Percentiles rank a stretch among this genome's conserved stretches.
phyloP scores from a whole-genome alignment of 2,113 vertebrate genomes.

The Scalopus aquaticus region DNA sequence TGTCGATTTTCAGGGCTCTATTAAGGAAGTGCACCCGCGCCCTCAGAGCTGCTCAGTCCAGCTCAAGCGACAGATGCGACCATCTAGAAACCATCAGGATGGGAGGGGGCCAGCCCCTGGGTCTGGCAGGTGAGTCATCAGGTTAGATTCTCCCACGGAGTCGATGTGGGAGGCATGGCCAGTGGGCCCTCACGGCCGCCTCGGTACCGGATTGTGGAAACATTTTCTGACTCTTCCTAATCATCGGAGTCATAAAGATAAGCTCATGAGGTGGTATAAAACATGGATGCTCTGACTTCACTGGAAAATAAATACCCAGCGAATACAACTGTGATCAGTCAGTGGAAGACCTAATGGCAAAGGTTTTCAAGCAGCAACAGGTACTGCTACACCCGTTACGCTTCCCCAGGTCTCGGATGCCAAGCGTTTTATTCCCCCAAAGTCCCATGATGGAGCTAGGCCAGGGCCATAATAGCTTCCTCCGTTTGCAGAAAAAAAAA shows the following conservation, averaged over 20 bases:
- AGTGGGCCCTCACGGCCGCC: too few relatives aligned
- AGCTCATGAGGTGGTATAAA: too few relatives aligned
- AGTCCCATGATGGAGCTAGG: neutral
- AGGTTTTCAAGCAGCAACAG: neutral
- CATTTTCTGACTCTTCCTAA: too few relatives aligned
- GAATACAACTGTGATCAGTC: neutral
- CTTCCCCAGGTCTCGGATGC: neutral
- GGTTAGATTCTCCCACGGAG: neutral
- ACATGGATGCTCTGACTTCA: neutral
- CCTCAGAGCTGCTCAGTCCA: neutral
- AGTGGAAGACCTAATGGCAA: neutral
- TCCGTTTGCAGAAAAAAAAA: neutral
- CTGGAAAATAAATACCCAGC: neutral
- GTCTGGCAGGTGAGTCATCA: neutral
- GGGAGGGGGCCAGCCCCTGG: neutral
- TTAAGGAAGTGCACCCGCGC: neutral
- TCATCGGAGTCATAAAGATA: too few relatives aligned
- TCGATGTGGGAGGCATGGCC: neutral
- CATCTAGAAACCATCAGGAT: too few relatives aligned
- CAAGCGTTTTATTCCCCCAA: neutral
- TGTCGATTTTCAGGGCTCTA: neutral
- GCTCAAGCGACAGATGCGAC: neutral
- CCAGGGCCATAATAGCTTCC: neutral
- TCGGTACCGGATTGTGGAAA: too few relatives aligned
- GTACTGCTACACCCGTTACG: neutral